Base-by-base conservation (phyloP, 2,797 vertebrate genomes). In the Arctocebus calabarensis region DNA sequence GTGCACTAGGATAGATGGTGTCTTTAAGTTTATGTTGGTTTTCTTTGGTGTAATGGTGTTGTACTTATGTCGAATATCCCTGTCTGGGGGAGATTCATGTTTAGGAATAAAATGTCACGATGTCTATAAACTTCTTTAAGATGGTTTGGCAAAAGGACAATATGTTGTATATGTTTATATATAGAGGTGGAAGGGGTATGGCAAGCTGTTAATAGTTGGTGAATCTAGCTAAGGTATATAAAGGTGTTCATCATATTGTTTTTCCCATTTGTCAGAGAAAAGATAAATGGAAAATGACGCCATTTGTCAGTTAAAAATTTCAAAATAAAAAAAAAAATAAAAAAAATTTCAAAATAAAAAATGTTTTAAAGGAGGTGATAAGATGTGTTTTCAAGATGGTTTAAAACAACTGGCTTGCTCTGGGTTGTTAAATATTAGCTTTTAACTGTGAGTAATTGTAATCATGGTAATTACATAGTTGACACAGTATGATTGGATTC, bases 21-120 rank as follows among this genome's bases (percentile, higher is more conserved):
- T 55, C 62, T 84, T 85, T 92, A 45, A 59, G 71, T 91, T 78
- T 59, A 40, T 92, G 19, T 59, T 95, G 75, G 48, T 93, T 89
- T 91, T 91, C 52, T 95, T 62, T 40, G 45, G 62, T 62, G 4
- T 78, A 62, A 79, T 45, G 19, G 19, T 22, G 1, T 14, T 57
- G 7, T 52, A 82, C 34, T 70, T 81, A 66, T 11, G 4, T 52
- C 37, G 82, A 78, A 62, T 68, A 22, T 89, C 37, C 9, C 61
- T 93, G 10, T 74, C 77, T 71, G 7, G 13, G 48, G 29, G 68
- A 86, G 32, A 70, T 64, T 27, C 3, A n/a, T 55, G 74, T 83
- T 94, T 86, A 83, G 84, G 40, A 29, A 20, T 57, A 29, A 78
- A 71, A 83, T 64, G 13, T 86, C 70, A 75, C 66, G 8, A 55